These are phyloP conservation scores for human (Homo sapiens) DNA, from an alignment of 2,113 vertebrate genomes.

Conservation along the genomic window GRCh38 chr2:238344501-238345000, in stretches of 20 bases:
- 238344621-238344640: neutral
- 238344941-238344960: accelerated
- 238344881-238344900: neutral
- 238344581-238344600: conserved; percentile 52
- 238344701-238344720: neutral
- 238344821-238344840: neutral
- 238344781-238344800: neutral
- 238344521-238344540: conserved; percentile 37
- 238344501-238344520: neutral
- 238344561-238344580: neutral
- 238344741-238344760: no score
- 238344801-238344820: accelerated
- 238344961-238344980: accelerated
- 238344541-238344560: neutral
- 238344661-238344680: neutral
- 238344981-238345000: neutral
- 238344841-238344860: neutral
- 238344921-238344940: accelerated
- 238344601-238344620: neutral
- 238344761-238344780: accelerated
- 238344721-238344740: accelerated
- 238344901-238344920: neutral
- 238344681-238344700: accelerated
- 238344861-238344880: neutral
- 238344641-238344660: accelerated